Evolutionary conservation across 2,113 vertebrate species (phyloP).

Genomic region (Rhombomys opimus): DNA sequence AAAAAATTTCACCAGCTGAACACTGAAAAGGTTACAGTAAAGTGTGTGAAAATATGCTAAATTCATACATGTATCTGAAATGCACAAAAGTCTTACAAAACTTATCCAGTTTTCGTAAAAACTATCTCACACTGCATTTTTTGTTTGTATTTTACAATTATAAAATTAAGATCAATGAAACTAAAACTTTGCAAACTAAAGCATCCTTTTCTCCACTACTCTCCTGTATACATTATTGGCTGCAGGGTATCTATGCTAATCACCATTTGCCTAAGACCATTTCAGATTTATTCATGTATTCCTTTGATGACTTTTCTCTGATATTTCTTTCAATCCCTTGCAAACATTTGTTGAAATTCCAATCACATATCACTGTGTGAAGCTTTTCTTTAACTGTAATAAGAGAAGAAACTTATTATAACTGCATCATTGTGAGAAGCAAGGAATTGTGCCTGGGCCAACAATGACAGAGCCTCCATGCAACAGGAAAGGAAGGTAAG

Average conservation of each 20-base stretch:
- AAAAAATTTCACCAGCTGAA: neutral
- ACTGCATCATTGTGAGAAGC: neutral
- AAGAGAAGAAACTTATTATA: neutral
- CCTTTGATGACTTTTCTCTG: neutral
- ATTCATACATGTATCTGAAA: slow-evolving; percentile 1
- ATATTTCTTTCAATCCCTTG: neutral
- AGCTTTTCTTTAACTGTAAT: neutral
- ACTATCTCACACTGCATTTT: neutral
- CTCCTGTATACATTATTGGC: neutral
- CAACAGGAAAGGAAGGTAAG: neutral
- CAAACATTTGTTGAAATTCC: neutral
- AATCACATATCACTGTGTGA: neutral
- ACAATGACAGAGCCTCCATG: neutral
- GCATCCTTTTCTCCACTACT: neutral
- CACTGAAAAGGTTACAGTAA: neutral
- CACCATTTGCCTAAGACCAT: neutral
- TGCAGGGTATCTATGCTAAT: neutral
- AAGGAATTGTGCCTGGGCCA: neutral
- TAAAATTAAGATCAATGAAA: neutral
- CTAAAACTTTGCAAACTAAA: neutral
- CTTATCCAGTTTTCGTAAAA: neutral
- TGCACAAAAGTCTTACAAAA: neutral
- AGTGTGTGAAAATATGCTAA: neutral
- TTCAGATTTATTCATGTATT: neutral
- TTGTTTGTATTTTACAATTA: neutral